Evolutionary conservation across 2,113 vertebrate species (phyloP), one percentile per base, ranked within the genome.

Genomic region (Hydrochoerus hydrochaeris): DNA sequence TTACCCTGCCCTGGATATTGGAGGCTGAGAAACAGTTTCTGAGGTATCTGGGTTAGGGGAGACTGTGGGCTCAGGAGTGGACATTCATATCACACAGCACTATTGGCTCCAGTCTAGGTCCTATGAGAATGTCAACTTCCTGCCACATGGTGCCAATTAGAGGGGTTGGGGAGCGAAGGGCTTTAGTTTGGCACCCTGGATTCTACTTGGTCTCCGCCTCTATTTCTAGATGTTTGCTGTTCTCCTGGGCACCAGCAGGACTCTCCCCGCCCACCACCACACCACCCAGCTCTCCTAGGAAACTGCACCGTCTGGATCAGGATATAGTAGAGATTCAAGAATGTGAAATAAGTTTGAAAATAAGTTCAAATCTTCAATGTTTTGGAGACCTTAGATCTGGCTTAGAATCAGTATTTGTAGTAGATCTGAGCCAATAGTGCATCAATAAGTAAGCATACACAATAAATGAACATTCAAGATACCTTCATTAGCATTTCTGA

Each of bases 361-460:
- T 98, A 99, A 99, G 99, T 99, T 99, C 98, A 99, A 98, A 98
- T 98, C 99, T 97, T 99, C 99, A 98, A 99, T 99, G 99, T 98
- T 98, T 99, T 98, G 99, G 99, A 98, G 99, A 99, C 98, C 99
- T 99, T 24, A 99, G 99, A 99, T 99, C 98, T 98, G 98, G 98
- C 97, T 98, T 99, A 97, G 98, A 99, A 98, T 99, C 99, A 93
- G 97, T 99, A 73, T 98, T 98, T 97, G 98, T 99, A 95, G 98
- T 98, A 98, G 98, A 99, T 97, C 98, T 99, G 98, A 98, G 98
- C 95, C 98, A 98, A 80, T 98, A 99, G n/a, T 98, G 98, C 98
- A 99, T 97, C 98, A 98, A 69, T 98, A 98, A 98, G 94, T 98
- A 99, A 96, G 98, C 98, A 97, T 98, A 97, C 89, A 98, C 98